Base-by-base conservation (phyloP, 2,797 vertebrate genomes). In the Sebastes matsubarae region DNA sequence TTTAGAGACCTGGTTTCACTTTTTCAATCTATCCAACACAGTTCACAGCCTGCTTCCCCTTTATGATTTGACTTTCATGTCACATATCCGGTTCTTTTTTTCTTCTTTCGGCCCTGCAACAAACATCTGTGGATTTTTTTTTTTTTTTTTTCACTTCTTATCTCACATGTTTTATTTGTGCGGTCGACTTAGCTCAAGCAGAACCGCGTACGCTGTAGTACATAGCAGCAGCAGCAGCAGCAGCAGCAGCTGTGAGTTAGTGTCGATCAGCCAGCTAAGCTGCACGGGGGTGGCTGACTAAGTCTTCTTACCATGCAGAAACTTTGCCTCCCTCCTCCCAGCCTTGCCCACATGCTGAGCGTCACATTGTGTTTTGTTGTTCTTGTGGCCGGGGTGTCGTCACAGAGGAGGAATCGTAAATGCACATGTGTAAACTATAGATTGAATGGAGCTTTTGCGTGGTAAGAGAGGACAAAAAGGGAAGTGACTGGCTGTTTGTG, bases 261-360 rank as follows among this genome's bases (percentile, higher is more conserved):
- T 81, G 82, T 74, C 55, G 58, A 82, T 87, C 87, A 87, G 79
- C 86, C 79, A 25, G 75, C 81, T 72, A 69, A 85, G 83, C 83
- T 89, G 82, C 77, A 84, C 4, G 85, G 88, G 83, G 90, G 86
- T 66, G 89, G 89, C 88, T 93, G 89, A 93, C 90, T 93, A 86
- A 92, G 86, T 88, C 85, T 84, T 82, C 85, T 87, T 88, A 87
- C 83, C 83, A 80, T 50, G 84, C 85, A 90, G 29, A 90, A 90
- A 91, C 79, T 82, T 81, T 75, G 60, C 74, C 59, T 77, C 36
- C 74, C 81, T 88, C 88, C 74, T 80, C 82, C 80, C 38, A 7
- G 67, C 80, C 73, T 84, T 84, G 82, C 85, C 85, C 72, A 83
- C 83, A 75, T 83, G 68, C 4, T 1, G 61, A 86, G 68, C 25